These are phyloP conservation scores for Cheilosia scutellata DNA, from an alignment of 2,888 invertebrate genomes.

Conservation along the genomic window DNA sequence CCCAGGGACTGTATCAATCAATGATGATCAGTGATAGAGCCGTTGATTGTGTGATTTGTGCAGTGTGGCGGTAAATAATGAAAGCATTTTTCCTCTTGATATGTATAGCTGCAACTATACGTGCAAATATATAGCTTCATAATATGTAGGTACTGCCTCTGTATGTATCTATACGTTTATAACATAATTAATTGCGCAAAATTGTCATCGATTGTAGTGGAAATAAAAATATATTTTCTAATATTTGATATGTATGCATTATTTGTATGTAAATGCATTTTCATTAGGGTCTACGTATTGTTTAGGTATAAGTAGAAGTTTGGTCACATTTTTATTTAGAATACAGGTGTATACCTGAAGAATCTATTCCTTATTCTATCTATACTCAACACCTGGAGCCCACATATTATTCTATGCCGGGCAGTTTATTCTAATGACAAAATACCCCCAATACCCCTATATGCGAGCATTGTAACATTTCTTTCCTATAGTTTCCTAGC, in stretches of 20 bases:
- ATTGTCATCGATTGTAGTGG: not conserved
- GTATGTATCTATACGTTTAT: too few relatives aligned
- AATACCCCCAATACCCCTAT: conserved; percentile 45
- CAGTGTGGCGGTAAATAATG: conserved; percentile 41
- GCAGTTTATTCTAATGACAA: conserved; percentile 9
- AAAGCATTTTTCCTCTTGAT: conserved; percentile 18
- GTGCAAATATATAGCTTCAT: too few relatives aligned
- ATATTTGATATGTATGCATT: too few relatives aligned
- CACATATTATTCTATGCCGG: conserved; percentile 11
- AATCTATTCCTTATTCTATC: not conserved
- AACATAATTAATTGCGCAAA: not conserved
- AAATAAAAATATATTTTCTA: not conserved
- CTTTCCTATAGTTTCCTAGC: not conserved
- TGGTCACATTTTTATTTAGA: too few relatives aligned
- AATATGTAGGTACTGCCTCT: too few relatives aligned
- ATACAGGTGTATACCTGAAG: too few relatives aligned
- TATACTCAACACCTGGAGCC: conserved; percentile 28
- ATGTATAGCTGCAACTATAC: not conserved
- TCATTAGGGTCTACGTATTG: too few relatives aligned
- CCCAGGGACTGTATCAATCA: conserved; percentile 45
- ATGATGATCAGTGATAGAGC: conserved; percentile 32
- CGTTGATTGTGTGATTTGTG: conserved; percentile 4
- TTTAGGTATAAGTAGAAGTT: too few relatives aligned
- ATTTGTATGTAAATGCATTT: too few relatives aligned
- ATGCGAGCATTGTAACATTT: not conserved